Evolutionary conservation across 1,140 invertebrate species (phyloP), one percentile per base, ranked within the genome.

Genomic region (Heliconius melpomene): DNA sequence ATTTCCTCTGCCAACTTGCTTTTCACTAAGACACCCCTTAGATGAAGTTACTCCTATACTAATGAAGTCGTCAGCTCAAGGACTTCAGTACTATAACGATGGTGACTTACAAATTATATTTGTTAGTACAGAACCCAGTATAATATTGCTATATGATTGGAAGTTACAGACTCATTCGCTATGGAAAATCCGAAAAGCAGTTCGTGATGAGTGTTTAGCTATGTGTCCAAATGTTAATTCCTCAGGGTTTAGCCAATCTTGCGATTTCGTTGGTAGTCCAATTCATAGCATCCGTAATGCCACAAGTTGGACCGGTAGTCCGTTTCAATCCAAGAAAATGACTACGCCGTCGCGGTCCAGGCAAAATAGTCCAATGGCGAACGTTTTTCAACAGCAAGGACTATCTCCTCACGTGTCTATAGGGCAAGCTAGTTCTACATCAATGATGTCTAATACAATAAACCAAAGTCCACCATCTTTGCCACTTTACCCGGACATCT

Each of bases 41-140:
- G 97, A 98, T 94, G 98, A 99, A 94, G 97, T 98, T 46, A 96
- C 97, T 76, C 98, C 98, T 7, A 96, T 98, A 46, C 94, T 98
- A 8, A 96, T 97, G 54, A 97, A 97, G 87, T 92, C 93, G 3
- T 88, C 93, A 3, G 79, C 91, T 1, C 96, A 96, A 85, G 95
- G 96, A 86, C 92, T 91, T 16, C 94, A 95, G 71, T 94, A 95
- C 74, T 94, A 95, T 74, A 95, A 95, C 72, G 95, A 95, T 85
- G 90, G 89, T 0, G 91, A 94, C 80, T 83, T 95, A 32, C 93
- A 95, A 87, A 94, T 96, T 29, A 94, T 96, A 32, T 96, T 93
- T 83, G 95, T 95, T 0, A 94, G 87, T 79, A 91, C 94, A 16
- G 88, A 93, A 76, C 95, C 95, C 0, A 96, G 95, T 88, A 95